Evolutionary conservation across 2,113 vertebrate species (phyloP), one percentile per base, ranked within the genome.

Genomic region (Neotoma lepida): DNA sequence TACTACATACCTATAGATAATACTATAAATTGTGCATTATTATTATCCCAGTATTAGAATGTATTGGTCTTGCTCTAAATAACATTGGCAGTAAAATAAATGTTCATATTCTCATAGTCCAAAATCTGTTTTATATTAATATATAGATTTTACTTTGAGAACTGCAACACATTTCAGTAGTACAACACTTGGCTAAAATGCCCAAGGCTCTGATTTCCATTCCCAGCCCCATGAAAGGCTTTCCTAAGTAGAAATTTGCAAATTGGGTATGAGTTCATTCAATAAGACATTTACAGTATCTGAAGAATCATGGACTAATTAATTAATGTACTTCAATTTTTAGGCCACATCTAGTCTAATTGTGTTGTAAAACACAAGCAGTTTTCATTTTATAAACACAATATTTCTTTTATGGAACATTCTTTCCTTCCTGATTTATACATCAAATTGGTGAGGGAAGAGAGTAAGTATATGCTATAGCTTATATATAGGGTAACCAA

Each of bases 341-440:
- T 71, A 93, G 44, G 13, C n/a, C 76, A 81, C 58, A 89, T 85
- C 6, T 44, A 86, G 4, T 90, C 46, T 92, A 54, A 93, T 90
- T 86, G 49, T 84, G 84, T 88, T 96, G n/a, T 74, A 94, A n/a
- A 86, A 15, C 20, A 70, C 35, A 41, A 90, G 33, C 44, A 84
- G 14, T 68, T 96, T 51, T 94, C 68, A 56, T 49, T 92, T 86
- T 80, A 84, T 76, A 66, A 73, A 86, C 9, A 74, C 22, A 86
- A 6, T 77, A 39, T 70, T 2, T 61, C 39, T 61, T 26, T 22
- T 70, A 71, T 78, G 70, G 73, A 78, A 30, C 74, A 93, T 80
- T 89, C 41, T 85, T 95, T 93, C 64, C 93, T 95, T 96, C 22
- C 30, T 91, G 35, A 91, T 95, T 94, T 95, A 51, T 82, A 73